These are phyloP conservation scores for Tiphia femorata DNA, from an alignment of 2,888 invertebrate species.

Conservation along the genomic window DNA sequence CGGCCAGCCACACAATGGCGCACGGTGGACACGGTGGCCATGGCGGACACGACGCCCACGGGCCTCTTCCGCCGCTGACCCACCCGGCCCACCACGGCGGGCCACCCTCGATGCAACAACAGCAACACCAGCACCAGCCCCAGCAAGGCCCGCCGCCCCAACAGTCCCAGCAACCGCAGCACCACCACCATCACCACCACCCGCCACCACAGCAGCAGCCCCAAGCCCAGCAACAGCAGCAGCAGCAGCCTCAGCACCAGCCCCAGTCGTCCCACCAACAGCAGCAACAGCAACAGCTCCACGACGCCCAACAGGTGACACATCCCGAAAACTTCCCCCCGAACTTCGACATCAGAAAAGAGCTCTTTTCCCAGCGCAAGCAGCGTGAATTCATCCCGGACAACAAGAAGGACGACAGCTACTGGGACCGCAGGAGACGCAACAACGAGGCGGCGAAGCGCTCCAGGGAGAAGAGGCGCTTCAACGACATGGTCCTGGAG, in stretches of 20 bases:
- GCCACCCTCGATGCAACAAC: conserved; percentile 48
- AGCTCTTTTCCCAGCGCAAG: conserved; percentile 90
- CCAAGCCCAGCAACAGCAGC: conserved; percentile 66
- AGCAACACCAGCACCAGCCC: conserved; percentile 52
- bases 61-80: conserved; percentile 60
- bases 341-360: conserved; percentile 76
- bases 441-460: conserved; percentile 98
- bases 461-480: conserved; percentile 94
- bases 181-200: conserved; percentile 45
- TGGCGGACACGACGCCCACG: conserved; percentile 58
- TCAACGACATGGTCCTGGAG: conserved; percentile 97
- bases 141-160: conserved; percentile 44
- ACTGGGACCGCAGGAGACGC: conserved; percentile 95
- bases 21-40: conserved; percentile 60
- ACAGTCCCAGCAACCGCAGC: conserved; percentile 42
- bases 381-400: conserved; percentile 97
- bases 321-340: conserved; percentile 59
- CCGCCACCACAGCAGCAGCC: conserved; percentile 55
- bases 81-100: conserved; percentile 58
- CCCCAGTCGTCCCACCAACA: conserved; percentile 47
- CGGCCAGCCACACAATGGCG: conserved; percentile 65
- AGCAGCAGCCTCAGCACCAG: conserved; percentile 47
- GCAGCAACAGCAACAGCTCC: conserved; percentile 41
- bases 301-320: conserved; percentile 63
- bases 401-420: conserved; percentile 95